Evolutionary conservation across 2,888 invertebrate genomes (phyloP), one percentile per base, ranked within the genome.

Genomic region (Chaetogeoica ovagalla): DNA sequence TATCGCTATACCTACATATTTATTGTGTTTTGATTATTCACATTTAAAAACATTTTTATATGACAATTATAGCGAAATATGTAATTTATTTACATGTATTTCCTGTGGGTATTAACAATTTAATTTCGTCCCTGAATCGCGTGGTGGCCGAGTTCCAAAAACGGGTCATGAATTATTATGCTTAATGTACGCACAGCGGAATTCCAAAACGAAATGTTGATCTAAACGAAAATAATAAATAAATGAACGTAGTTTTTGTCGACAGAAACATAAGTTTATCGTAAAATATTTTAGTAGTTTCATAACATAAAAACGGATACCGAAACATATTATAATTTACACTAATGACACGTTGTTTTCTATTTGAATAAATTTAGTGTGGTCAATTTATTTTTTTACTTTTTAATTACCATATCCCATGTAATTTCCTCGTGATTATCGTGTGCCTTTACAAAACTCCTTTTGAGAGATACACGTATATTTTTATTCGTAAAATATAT

Each of bases 241-340:
- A 60, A 72, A 43, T 21, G 23, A 30, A 43, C 37, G 21, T 37
- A 8, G 37, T 71, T 21, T 43, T 52, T 52, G 19, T 37, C 48
- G 30, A 72, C 30, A 63, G 52, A 52, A 73, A 73, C 73, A 73
- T 73, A 73, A 73, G 73, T 73, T 73, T 55, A 73, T 52, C 30
- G 23, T n/a, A 73, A 52, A 13, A 11, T 48, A 15, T 48, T 48
- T 13, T 48, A 13, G 48, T 13, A 1, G 48, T 48, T 48, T 11
- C 3, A 48, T 48, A 48, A 48, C 30, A 48, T 7, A 48, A 48
- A 48, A 13, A 48, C 13, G 15, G 13, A 48, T 11, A 48, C 15
- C 13, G 15, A 48, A 48, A 13, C 15, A 48, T 1, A 48, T 13
- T 48, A 11, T 48, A 48, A 48, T 48, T 48, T 15, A 48, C 48